Evolutionary conservation across 2,113 vertebrate species (phyloP).

Genomic region (Peromyscus polionotus): DNA sequence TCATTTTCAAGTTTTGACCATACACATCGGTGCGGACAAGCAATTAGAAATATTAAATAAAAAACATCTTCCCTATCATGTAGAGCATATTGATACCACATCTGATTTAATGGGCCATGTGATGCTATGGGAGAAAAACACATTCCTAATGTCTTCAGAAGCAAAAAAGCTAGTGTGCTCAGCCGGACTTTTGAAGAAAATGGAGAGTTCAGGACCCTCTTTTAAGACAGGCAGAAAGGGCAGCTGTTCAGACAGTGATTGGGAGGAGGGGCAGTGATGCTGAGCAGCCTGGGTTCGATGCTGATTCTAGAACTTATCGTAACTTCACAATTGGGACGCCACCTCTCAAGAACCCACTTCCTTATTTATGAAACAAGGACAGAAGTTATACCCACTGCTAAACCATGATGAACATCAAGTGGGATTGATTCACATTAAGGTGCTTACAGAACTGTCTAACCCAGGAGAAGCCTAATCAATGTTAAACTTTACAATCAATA

Average conservation of each 20-base stretch:
- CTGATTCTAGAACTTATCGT: not conserved
- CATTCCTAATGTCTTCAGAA: not conserved
- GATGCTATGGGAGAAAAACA: not conserved
- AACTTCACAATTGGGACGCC: not conserved
- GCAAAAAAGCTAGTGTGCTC: not conserved
- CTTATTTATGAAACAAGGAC: not conserved
- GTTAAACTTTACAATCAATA: not conserved
- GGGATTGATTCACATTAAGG: not conserved
- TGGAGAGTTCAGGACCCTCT: not conserved
- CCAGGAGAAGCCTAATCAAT: not conserved
- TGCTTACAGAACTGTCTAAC: not conserved
- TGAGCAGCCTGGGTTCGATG: not conserved
- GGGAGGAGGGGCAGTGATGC: not conserved
- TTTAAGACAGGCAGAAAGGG: not conserved
- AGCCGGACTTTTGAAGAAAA: not conserved
- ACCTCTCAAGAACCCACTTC: not conserved
- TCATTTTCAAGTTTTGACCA: constrained; percentile 8
- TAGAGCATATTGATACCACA: not conserved
- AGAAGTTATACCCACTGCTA: not conserved
- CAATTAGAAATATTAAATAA: constrained; percentile 23
- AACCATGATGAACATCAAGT: not conserved
- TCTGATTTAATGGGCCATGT: not conserved
- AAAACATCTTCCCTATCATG: not conserved
- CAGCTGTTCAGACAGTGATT: not conserved
- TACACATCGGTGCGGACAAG: not conserved